Evolutionary conservation across 1,140 invertebrate species (phyloP), one percentile per base, ranked within the genome.

Genomic region (Rhopalosiphum maidis): DNA sequence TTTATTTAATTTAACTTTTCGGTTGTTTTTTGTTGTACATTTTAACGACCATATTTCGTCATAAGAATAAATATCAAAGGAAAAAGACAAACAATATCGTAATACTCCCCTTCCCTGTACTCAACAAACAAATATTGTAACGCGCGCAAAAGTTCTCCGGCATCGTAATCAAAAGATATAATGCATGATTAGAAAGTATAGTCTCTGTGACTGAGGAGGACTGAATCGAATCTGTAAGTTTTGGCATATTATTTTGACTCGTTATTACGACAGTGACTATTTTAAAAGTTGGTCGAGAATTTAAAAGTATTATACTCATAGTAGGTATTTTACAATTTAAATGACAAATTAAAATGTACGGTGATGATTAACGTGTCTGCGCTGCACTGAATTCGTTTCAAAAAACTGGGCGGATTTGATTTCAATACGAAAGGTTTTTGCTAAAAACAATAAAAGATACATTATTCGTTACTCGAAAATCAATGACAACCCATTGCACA

Each of bases 41-140:
- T 83, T 83, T 23, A 83, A 83, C 82, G 82, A 41, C 30, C 60
- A 77, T 77, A 77, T 77, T 77, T 77, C 60, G n/a, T n/a, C n/a
- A 77, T 77, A n/a, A 77, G 60, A 77, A 77, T 77, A 77, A 77
- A 77, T 77, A 77, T 77, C 60, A 77, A 77, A 77, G 60, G 60
- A 77, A 77, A n/a, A 77, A 77, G 30, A 77, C 30, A 77, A 77
- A 77, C n/a, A 77, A 77, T n/a, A 77, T 77, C 60, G 30, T 35
- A 77, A 35, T 77, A 77, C 60, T 77, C n/a, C 11, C 18, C 30
- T n/a, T 8, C 60, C 30, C n/a, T 54, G 22, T 18, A 6, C 60
- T 77, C 30, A 1, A 77, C 60, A 77, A 77, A n/a, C 60, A 77
- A 77, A 35, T 35, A 77, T 77, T 77, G 60, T 77, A n/a, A 77